These are phyloP conservation scores for Carpatolechia fugitivella DNA, from an alignment of 2,888 invertebrate species.

Conservation along the genomic window DNA sequence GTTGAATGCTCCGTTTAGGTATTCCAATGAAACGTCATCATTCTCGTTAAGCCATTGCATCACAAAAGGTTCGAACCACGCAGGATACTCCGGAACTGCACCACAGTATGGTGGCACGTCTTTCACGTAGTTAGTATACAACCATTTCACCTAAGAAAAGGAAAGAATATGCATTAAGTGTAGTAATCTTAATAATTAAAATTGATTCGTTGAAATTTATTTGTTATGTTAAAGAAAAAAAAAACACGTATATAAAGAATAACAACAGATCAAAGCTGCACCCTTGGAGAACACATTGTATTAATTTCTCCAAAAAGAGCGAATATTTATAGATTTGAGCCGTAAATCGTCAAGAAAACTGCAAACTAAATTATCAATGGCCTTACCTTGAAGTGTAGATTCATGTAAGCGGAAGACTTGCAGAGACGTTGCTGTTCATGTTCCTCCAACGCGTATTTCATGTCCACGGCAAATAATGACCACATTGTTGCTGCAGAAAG, in stretches of 20 bases:
- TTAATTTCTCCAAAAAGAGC: neutral
- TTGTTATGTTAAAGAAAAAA: no score
- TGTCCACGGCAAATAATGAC: conserved; percentile 97
- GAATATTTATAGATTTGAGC: no score
- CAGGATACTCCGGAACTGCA: conserved; percentile 98
- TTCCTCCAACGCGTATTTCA: conserved; percentile 98
- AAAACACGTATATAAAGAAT: neutral
- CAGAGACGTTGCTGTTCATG: conserved; percentile 97
- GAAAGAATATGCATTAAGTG: no score
- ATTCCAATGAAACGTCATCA: conserved; percentile 99
- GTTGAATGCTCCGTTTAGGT: conserved; percentile 98
- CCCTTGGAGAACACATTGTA: neutral
- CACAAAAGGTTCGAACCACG: conserved; percentile 99
- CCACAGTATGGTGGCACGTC: conserved; percentile 98
- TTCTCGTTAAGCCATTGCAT: conserved; percentile 99
- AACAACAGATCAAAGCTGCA: neutral
- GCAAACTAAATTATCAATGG: neutral
- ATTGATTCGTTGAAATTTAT: no score
- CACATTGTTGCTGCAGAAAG: conserved; percentile 98
- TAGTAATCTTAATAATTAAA: no score
- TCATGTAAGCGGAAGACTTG: conserved; percentile 99
- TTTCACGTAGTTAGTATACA: conserved; percentile 98
- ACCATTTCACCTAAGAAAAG: conserved; percentile 94
- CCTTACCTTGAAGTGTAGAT: conserved; percentile 94
- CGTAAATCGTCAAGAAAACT: no score